A percentile compares a stretch with the other conserved stretches of the same genome.
Conservation (phyloP, 2,888 invertebrate species). For the Lagria hirta region DNA sequence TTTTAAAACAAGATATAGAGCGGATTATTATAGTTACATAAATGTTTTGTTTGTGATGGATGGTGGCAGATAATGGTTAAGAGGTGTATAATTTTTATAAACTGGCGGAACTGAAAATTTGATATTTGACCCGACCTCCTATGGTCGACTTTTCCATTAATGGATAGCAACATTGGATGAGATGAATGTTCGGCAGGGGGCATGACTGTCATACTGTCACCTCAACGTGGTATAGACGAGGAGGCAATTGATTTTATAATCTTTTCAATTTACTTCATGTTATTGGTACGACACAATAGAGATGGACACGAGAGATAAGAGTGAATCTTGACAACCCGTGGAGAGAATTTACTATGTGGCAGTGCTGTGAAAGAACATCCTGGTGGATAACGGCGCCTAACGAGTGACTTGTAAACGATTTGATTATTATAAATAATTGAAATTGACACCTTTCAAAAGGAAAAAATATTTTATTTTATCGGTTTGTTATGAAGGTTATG, state of each 20-base stretch:
- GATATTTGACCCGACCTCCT: constrained; percentile 42
- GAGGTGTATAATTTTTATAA: no score
- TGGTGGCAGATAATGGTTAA: no score
- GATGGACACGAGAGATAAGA: constrained; percentile 53
- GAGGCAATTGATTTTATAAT: constrained; percentile 56
- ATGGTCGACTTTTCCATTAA: constrained; percentile 37
- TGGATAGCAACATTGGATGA: constrained; percentile 34
- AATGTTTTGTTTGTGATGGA: no score
- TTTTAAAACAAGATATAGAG: no score
- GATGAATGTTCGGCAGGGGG: constrained; percentile 29
- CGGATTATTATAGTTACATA: no score
- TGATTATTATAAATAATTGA: constrained; percentile 24
- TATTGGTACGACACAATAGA: constrained; percentile 55
- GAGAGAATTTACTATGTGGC: constrained; percentile 43
- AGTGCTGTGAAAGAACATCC: constrained; percentile 24
- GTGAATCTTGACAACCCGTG: constrained; percentile 44
- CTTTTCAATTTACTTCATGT: constrained; percentile 57
- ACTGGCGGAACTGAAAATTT: constrained; percentile 11
- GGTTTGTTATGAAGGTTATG: no score
- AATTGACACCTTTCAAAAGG: constrained; percentile 19
- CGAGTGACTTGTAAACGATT: constrained; percentile 13
- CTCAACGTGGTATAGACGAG: constrained; percentile 44
- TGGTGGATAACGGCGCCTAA: constrained; percentile 38
- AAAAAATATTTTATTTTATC: constrained; percentile 3
- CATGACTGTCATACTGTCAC: constrained; percentile 46